Percentiles rank a stretch among this genome's conserved stretches.
phyloP scores from a whole-genome alignment of 2,888 invertebrate species.

The Cepaea hortensis region DNA sequence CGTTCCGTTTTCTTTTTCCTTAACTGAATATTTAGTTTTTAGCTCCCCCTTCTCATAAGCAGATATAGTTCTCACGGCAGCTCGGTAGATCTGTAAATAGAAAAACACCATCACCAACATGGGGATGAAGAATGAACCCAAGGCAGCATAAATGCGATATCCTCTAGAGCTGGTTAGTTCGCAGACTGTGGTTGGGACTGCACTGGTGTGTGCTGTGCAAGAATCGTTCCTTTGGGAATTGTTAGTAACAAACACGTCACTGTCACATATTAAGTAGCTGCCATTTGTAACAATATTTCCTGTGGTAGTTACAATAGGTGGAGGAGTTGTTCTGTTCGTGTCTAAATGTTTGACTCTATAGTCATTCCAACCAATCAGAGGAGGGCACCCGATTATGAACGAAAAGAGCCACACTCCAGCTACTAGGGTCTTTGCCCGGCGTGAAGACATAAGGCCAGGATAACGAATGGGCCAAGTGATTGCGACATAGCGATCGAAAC shows the following conservation, averaged over 20 bases:
- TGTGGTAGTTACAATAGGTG: neutral
- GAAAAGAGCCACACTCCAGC: constrained; percentile 96
- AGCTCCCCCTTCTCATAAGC: constrained; percentile 71
- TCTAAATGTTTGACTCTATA: constrained; percentile 13
- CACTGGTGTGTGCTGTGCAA: neutral
- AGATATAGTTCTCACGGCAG: constrained; percentile 81
- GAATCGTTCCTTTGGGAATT: neutral
- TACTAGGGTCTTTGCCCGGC: constrained; percentile 89
- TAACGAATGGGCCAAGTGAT: constrained; percentile 97
- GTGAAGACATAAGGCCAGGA: constrained; percentile 89
- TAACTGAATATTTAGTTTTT: constrained; percentile 56
- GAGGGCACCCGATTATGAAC: constrained; percentile 97
- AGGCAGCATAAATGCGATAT: constrained; percentile 96
- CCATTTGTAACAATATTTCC: neutral
- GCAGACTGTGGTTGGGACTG: constrained; percentile 53
- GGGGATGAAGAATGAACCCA: constrained; percentile 99
- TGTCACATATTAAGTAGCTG: neutral
- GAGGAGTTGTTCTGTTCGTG: neutral
- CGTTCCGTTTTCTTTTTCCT: constrained; percentile 37
- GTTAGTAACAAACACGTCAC: neutral
- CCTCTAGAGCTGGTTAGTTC: constrained; percentile 79
- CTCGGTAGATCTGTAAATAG: constrained; percentile 92
- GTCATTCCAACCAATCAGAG: constrained; percentile 92
- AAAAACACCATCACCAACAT: constrained; percentile 98
- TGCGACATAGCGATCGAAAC: constrained; percentile 91